phyloP scores from a whole-genome alignment of 2,888 invertebrate species.

The Argynnis bischoffii region DNA sequence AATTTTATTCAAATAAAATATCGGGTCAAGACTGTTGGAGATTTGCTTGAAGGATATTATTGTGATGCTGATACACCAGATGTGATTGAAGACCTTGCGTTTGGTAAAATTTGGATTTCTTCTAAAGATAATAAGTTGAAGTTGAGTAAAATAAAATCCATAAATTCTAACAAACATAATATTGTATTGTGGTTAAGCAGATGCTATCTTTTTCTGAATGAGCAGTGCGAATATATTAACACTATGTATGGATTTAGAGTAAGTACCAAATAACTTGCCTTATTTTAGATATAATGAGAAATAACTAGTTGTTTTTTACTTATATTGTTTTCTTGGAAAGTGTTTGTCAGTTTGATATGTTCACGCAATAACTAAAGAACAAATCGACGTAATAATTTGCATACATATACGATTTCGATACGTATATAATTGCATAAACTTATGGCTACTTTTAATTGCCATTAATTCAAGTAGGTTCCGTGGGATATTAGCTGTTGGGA shows the following conservation, averaged over 20 bases:
- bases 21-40: slow-evolving; percentile 36
- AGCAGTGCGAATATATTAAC: slow-evolving; percentile 39
- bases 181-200: slow-evolving; percentile 33
- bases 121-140: neutral
- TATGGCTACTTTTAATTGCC: too few relatives aligned
- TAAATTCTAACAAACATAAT: slow-evolving; percentile 13
- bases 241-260: slow-evolving; percentile 39
- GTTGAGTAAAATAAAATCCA: slow-evolving; percentile 20
- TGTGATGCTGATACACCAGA: slow-evolving; percentile 15
- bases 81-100: slow-evolving; percentile 12
- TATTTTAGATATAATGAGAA: too few relatives aligned
- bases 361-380: too few relatives aligned
- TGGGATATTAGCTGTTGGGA: too few relatives aligned
- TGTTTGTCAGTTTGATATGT: neutral
- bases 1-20: slow-evolving; percentile 38
- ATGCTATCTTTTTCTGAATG: slow-evolving; percentile 39
- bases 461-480: too few relatives aligned
- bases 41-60: slow-evolving; percentile 35
- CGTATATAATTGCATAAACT: too few relatives aligned
- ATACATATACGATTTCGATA: too few relatives aligned
- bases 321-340: neutral
- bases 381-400: too few relatives aligned
- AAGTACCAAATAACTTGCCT: slow-evolving; percentile 8
- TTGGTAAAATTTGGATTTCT: slow-evolving; percentile 13
- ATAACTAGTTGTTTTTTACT: neutral